Evolutionary conservation across 2,888 invertebrate genomes (phyloP).

Genomic region (Heliothis peltigera): DNA sequence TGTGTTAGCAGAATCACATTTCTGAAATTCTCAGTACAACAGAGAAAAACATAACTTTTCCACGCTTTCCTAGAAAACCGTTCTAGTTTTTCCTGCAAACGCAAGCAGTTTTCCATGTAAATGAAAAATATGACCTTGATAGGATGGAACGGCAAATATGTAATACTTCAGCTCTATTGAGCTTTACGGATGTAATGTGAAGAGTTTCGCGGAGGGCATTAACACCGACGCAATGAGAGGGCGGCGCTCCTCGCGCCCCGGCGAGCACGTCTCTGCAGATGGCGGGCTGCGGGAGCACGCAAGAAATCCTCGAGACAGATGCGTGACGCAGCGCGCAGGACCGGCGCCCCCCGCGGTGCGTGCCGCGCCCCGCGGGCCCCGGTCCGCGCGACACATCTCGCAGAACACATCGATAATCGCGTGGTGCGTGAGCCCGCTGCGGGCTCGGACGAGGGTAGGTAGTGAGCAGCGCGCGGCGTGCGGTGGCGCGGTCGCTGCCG

Average conservation of each 20-base stretch:
- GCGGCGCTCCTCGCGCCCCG: constrained; percentile 60
- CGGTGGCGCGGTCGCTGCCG: constrained; percentile 71
- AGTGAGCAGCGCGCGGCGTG: constrained; percentile 63
- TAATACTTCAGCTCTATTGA: constrained; percentile 46
- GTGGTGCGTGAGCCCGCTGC: constrained; percentile 83
- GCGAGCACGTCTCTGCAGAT: constrained; percentile 83
- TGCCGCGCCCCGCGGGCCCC: constrained; percentile 57
- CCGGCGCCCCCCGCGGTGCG: constrained; percentile 71
- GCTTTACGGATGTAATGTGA: constrained; percentile 55
- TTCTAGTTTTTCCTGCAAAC: constrained; percentile 8
- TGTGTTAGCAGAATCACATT: constrained; percentile 5
- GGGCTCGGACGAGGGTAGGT: constrained; percentile 67
- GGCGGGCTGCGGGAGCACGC: constrained; percentile 84
- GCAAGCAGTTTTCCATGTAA: constrained; percentile 19
- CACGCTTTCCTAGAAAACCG: constrained; percentile 11
- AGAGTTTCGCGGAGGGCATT: constrained; percentile 69
- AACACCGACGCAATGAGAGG: constrained; percentile 73
- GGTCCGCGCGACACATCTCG: constrained; percentile 75
- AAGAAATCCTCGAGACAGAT: constrained; percentile 85
- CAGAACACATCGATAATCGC: constrained; percentile 87
- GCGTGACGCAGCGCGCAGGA: constrained; percentile 90
- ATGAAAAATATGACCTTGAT: constrained; percentile 28
- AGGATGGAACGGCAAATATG: constrained; percentile 37
- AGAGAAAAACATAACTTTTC: constrained; percentile 1
- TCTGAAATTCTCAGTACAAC: constrained; percentile 14